Base-by-base conservation (phyloP, 2,113 vertebrate species). In the Chaetops frenatus region DNA sequence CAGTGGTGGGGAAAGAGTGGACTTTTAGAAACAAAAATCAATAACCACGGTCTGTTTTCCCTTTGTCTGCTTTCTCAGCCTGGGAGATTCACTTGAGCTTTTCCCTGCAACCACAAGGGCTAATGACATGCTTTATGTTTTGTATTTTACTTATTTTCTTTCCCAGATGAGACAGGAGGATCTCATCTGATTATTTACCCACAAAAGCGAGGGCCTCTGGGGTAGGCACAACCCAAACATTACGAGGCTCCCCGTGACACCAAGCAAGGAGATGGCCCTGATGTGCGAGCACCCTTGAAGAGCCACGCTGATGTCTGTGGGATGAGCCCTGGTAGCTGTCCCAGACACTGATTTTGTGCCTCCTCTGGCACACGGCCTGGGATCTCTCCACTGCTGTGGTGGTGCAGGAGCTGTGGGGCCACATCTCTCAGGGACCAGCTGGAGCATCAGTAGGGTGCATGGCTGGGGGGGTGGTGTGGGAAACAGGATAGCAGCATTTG, bases 261-360 rank as follows among this genome's bases (percentile, higher is more conserved):
- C 0, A 0, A 38, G 51, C 4, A 11, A 77, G 50, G 60, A 86
- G 25, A 27, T 53, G 53, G 62, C 64, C 33, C 31, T 81, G 45
- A 9, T 19, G 24, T 7, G 7, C 0, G 3, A 87, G 28, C 12
- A 40, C 29, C 18, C 31, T 64, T 64, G 3, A 27, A 48, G 57
- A 53, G 35, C 62, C 36, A 51, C 0, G 0, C 69, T 70, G 88
- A n/a, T 1, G 1, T 70, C 60, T 0, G 0, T 66, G 73, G 45
- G n/a, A 50, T 0, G 1, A 84, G 65, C 36, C 71, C 51, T 45
- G 47, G 60, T 65, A 87, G 60, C 65, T 6, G 1, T 36, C 1
- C 4, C 5, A 2, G 22, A 69, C 62, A 19, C 42, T 45, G 51
- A 48, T 70, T 89, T 89, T 12, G 3, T 89, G 64, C 31, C 50